Base-by-base conservation (phyloP, 2,797 vertebrate species). In the Alectoris magna region DNA sequence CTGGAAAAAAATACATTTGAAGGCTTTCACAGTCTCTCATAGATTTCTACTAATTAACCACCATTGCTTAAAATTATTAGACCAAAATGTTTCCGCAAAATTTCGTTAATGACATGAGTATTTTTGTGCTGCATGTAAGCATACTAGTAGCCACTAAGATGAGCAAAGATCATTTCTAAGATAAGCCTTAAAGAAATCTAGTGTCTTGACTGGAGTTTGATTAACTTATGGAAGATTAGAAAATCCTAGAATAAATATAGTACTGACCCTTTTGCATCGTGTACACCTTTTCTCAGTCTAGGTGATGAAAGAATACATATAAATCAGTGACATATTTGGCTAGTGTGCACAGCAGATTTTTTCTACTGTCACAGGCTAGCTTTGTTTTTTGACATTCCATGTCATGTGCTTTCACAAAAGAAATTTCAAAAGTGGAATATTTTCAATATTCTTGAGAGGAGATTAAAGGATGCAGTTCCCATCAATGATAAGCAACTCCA, bases 211-310 rank as follows among this genome's bases (percentile, higher is more conserved):
- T 87, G 22, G 41, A 77, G 23, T 75, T 81, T 78, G 39, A 24
- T 86, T 39, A 66, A 55, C 17, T 72, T 86, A 44, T 68, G 48
- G 41, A 63, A 86, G n/a, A 83, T 26, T 31, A 73, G 82, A 41
- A 91, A 89, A 92, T 75, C 51, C 76, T 88, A n/a, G 82, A 83
- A 91, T 87, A 92, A 94, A 88, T 91, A 46, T 58, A 55, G 76
- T 53, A 72, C 63, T 74, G 81, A 53, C 58, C 69, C 38, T 43
- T 43, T 64, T 21, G n/a, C 16, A 43, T 89, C 13, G 11, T 36
- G 9, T 39, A 46, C 24, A 17, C 27, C 58, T 81, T 88, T 84
- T 70, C 49, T 93, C 66, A 69, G 34, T 55, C 16, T 14, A 31
- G 27, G n/a, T 86, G 73, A 43, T 75, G 29, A 89, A 73, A 90